Base-by-base conservation (phyloP, 2,797 vertebrate species). In the Poecilia velifera region DNA sequence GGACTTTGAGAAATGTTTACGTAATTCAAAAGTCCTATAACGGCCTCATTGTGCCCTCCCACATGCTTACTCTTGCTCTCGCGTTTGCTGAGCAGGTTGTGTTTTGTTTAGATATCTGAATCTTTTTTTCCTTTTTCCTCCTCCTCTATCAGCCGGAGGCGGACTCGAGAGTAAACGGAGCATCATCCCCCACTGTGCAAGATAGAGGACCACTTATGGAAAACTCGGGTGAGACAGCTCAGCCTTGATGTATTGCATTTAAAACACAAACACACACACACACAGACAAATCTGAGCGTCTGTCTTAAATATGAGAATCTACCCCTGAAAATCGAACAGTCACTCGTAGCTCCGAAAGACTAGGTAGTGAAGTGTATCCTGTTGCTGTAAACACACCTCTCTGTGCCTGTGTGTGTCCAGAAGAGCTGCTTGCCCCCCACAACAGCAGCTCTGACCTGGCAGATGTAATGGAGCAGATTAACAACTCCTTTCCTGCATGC, bases 391-490 rank as follows among this genome's bases (percentile, higher is more conserved):
- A 73, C 84, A 73, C 72, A 76, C 71, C n/a, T 83, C 46, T 82
- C 45, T 87, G 71, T 82, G 46, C 39, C 66, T 84, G 82, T 87
- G 41, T 83, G 79, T 88, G 88, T 95, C 89, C 95, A 93, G 98
- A 97, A 90, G 97, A 97, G 90, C 93, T 97, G 93, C 92, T 98
- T 93, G 94, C 95, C n/a, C 95, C 97, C 79, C 95, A 95, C 64
- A 95, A 96, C 95, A 97, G 96, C 93, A 97, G 94, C 95, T 96
- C 97, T 78, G 97, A 98, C 95, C 96, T 99, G 93, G 97, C 97
- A 47, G 97, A 98, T 90, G 96, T 99, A 92, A 97, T 98, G 98
- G 98, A 99, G 93, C 97, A 98, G 96, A 98, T 98, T 95, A 98
- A 98, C 95, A 98, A 95, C 94, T 97, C 97, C 62, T 98, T 98